Evolutionary conservation across 2,113 vertebrate genomes (phyloP), one percentile per base, ranked within the genome.

Genomic region (Zosterops japonicus): DNA sequence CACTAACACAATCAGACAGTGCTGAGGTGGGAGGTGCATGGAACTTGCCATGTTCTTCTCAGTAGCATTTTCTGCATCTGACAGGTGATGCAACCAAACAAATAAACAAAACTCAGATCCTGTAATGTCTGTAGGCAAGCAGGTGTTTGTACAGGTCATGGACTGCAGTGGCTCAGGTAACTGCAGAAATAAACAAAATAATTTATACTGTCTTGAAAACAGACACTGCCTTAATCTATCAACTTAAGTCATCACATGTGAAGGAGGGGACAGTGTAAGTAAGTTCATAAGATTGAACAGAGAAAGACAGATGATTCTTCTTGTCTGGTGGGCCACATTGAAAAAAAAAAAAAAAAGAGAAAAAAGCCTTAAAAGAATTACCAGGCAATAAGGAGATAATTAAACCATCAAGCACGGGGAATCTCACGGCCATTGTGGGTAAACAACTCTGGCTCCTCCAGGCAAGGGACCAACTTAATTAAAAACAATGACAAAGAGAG

Each of bases 381-480:
- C 39, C 27, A 76, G 78, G 46, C 83, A 93, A 82, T 72, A 50
- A 89, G 50, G 53, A 94, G 92, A 89, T 91, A 92, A 96, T 95
- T 84, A 93, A 92, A 84, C 60, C 72, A 96, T 75, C 72, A 94
- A 74, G 80, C 57, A 76, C 41, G 53, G 80, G 65, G 89, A 92
- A 71, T 94, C 94, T 94, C 76, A 39, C 0, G 14, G 79, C 61
- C 69, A 52, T 94, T 91, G 87, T 93, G 91, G 50, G 50, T 92
- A 96, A 95, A 94, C 80, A 94, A n/a, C 57, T 71, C 42, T 90
- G 52, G 53, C 52, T 90, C 91, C 94, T 94, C 27, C 61, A 91
- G 87, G 86, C 81, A 92, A 92, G 67, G 61, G 74, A 95, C 61
- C 60, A 83, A 91, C 28, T 93, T 93, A 93, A 92, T 94, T 94